Conservation (phyloP, 1,140 invertebrate genomes). For the Gonatopus flavifemur region DNA sequence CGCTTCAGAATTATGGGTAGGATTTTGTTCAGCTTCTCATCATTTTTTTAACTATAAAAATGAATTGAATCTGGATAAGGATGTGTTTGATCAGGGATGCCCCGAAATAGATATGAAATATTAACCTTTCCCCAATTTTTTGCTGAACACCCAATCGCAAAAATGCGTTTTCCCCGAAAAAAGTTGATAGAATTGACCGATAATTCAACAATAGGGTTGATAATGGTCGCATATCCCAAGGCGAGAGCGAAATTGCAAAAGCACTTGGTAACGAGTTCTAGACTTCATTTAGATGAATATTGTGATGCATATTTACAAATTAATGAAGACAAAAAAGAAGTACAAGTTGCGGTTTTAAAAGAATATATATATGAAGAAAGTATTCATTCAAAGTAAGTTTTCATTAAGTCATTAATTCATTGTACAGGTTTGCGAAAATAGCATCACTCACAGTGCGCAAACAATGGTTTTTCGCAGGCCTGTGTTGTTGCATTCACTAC, state of each 20-base stretch:
- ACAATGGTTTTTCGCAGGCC: no score
- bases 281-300: conserved; percentile 27
- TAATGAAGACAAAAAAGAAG: conserved; percentile 17
- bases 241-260: no score
- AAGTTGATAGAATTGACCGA: conserved; percentile 59
- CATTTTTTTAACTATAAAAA: conserved; percentile 51
- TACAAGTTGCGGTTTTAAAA: conserved; percentile 12
- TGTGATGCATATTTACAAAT: conserved; percentile 35
- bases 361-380: no score
- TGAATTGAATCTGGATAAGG: conserved; percentile 66
- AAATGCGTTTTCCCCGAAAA: conserved; percentile 57
- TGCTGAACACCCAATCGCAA: conserved; percentile 54
- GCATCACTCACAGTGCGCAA: no score
- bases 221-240: no score
- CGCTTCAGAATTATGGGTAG: conserved; percentile 86
- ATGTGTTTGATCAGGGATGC: conserved; percentile 76
- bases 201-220: conserved; percentile 61
- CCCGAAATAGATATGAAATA: conserved; percentile 77
- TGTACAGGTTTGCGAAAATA: no score
- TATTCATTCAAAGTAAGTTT: no score
- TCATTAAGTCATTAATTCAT: no score
- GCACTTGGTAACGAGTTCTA: no score
- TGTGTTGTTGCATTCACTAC: no score
- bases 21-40: conserved; percentile 66
- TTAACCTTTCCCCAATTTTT: no score